Evolutionary conservation across 1,140 invertebrate genomes (phyloP).

Genomic region (Geopemphigus sp.): DNA sequence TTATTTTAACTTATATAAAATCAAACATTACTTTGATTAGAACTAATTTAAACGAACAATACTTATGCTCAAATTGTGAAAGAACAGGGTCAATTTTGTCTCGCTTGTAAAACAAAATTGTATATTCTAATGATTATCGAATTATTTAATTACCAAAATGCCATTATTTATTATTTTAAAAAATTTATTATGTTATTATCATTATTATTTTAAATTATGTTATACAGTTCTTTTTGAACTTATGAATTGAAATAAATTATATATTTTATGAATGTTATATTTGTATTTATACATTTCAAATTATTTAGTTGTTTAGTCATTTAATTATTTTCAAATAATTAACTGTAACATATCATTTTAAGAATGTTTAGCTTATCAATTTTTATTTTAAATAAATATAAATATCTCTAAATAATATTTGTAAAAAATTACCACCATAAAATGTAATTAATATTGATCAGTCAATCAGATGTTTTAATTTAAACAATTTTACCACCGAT

Average conservation of each 20-base stretch:
- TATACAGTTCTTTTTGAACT: conserved; percentile 1
- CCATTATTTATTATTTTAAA: conserved; percentile 1
- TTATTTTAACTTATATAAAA: neutral
- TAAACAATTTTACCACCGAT: no score
- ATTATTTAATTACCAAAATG: neutral
- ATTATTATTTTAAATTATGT: conserved; percentile 15
- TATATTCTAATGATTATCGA: neutral
- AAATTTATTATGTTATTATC: neutral
- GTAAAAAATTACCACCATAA: no score
- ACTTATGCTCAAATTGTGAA: conserved; percentile 21
- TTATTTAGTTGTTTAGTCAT: no score
- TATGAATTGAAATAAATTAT: neutral
- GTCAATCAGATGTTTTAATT: no score
- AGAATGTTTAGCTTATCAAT: no score
- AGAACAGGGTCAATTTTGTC: conserved; percentile 21
- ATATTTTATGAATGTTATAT: no score
- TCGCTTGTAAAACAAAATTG: neutral
- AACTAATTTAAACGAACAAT: conserved; percentile 20
- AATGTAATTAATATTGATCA: no score
- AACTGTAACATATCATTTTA: no score
- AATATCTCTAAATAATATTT: no score
- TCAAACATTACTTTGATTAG: neutral
- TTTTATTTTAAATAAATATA: no score
- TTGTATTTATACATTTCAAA: neutral
- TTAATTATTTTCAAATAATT: neutral